These are phyloP conservation scores for Otis tarda DNA, from an alignment of 2,113 vertebrate species.

Conservation along the genomic window DNA sequence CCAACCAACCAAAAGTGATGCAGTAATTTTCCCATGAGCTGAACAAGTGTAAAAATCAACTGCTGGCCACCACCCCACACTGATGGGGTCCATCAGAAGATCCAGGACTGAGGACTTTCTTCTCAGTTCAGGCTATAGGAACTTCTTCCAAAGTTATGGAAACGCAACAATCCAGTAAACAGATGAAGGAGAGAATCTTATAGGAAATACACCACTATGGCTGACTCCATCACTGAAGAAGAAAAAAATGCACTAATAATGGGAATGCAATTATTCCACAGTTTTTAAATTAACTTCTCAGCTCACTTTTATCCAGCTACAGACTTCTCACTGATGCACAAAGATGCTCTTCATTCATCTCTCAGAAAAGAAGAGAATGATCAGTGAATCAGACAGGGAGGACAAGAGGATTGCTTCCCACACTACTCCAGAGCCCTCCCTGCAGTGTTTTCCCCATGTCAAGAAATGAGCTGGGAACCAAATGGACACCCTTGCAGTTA, in stretches of 20 bases:
- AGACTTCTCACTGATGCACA: not conserved
- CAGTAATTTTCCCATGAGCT: not conserved
- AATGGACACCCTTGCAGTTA: not conserved
- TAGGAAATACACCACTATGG: not conserved
- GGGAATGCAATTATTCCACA: not conserved
- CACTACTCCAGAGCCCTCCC: not conserved
- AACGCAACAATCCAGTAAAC: not conserved
- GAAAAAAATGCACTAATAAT: not conserved
- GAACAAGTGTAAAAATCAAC: not conserved
- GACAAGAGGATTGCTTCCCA: not conserved
- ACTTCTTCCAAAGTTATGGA: not conserved
- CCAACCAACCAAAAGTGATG: not conserved
- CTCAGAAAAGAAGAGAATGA: not conserved
- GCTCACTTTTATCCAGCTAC: not conserved
- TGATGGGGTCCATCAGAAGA: not conserved
- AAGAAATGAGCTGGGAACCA: not conserved
- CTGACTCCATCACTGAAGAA: not conserved
- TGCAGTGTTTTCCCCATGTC: not conserved
- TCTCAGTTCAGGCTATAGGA: not conserved
- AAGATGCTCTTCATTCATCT: not conserved
- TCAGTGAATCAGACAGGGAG: not conserved
- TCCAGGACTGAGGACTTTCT: not conserved
- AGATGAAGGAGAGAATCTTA: not conserved
- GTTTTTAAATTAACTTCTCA: not conserved
- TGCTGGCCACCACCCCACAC: not conserved